Base-by-base conservation (phyloP, 2,888 invertebrate genomes). In the Patella depressa region DNA sequence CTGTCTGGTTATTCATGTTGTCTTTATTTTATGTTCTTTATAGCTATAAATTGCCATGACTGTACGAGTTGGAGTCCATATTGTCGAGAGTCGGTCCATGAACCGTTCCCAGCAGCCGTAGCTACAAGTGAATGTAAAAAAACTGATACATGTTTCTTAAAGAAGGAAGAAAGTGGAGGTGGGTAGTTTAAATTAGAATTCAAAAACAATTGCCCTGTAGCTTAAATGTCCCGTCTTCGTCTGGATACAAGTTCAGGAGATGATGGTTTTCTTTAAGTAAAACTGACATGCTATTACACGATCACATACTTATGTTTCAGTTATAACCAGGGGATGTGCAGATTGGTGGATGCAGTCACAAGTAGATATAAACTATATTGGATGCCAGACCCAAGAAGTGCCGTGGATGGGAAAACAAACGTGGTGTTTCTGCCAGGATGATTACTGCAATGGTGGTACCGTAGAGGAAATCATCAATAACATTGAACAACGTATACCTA, bases 391-490 rank as follows among this genome's bases (percentile, higher is more conserved):
- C 11, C 84, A 85, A 72, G 72, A 77, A 4, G 81, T 81, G 29
- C 77, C 79, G 19, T 83, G 83, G 81, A 53, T 81, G 71, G 80
- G 79, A 2, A 74, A 78, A 34, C 78, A 78, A 76, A 80, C 80
- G 53, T 85, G 85, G 85, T 85, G 85, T 74, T 84, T 85, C 80
- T 85, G 85, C 59, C 79, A 83, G 19, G 75, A 79, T 29, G 79
- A 82, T 59, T 75, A 79, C 71, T 82, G 82, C 69, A 82, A 82
- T 75, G 81, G 79, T 2, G 77, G 77, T 5, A 71, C 79, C 11
- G 69, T 79, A 17, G 76, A 77, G 17, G 75, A 75, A 76, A 72
- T 80, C 57, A 70, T 57, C 34, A 59, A 77, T 2, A 73, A 74
- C 34, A 77, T 74, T 45, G 29, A 34, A 53, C 76, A 76, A 3